phyloP scores from a whole-genome alignment of 2,797 vertebrate species.

The Microcaecilia unicolor region DNA sequence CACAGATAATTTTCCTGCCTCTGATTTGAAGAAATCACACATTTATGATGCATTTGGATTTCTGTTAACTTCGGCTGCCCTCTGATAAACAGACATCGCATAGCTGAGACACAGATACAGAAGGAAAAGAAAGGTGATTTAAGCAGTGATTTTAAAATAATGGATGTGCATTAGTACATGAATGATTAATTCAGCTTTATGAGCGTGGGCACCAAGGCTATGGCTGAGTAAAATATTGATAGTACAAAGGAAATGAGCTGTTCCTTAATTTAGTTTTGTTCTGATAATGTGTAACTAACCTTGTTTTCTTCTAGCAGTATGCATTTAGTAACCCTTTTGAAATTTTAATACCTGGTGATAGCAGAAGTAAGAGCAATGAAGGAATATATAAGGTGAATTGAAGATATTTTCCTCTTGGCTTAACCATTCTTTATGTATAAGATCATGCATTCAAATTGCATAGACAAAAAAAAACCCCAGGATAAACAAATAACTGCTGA shows the following conservation, averaged over 20 bases:
- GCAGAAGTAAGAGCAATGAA: slow-evolving; percentile 31
- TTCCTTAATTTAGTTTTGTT: slow-evolving; percentile 54
- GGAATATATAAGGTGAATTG: slow-evolving; percentile 15
- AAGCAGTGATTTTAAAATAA: slow-evolving; percentile 52
- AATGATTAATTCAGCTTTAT: slow-evolving; percentile 44
- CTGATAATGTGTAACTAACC: slow-evolving; percentile 52
- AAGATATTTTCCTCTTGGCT: background rate
- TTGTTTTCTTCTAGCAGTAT: slow-evolving; percentile 40
- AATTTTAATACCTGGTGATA: slow-evolving; percentile 36
- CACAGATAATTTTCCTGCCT: slow-evolving; percentile 14
- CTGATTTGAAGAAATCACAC: slow-evolving; percentile 24
- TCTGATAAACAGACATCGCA: slow-evolving; percentile 29
- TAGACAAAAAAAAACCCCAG: too few relatives aligned
- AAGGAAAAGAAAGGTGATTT: slow-evolving; percentile 40
- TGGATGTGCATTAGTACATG: slow-evolving; percentile 39
- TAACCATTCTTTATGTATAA: too few relatives aligned
- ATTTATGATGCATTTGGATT: slow-evolving; percentile 46
- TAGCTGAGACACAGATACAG: slow-evolving; percentile 22
- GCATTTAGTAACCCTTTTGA: slow-evolving; percentile 40
- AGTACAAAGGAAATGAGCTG: slow-evolving; percentile 47
- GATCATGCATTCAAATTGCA: too few relatives aligned
- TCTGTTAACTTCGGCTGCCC: slow-evolving; percentile 24
- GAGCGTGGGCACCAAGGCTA: slow-evolving; percentile 32
- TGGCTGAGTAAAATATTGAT: slow-evolving; percentile 50
- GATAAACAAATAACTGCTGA: too few relatives aligned